A percentile compares a stretch with the other conserved stretches of the same genome.
Conservation (phyloP, 2,797 vertebrate species). For the Sebastes baramenuke region DNA sequence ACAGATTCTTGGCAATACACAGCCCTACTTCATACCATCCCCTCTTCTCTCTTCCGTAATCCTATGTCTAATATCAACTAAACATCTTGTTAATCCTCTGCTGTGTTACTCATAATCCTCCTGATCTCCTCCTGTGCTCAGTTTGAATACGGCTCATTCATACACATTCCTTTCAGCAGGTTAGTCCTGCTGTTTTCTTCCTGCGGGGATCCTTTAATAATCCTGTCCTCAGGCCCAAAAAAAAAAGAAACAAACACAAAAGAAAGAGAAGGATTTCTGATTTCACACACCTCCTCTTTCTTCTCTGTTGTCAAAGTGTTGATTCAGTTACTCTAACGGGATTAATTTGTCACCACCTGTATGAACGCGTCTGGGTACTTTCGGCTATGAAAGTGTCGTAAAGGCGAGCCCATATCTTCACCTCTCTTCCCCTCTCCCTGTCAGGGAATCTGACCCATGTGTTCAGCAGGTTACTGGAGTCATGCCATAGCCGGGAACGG, state of each 20-base stretch:
- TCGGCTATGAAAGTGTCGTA: background rate
- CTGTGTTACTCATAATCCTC: constrained; percentile 35
- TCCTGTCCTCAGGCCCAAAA: constrained; percentile 1
- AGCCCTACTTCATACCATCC: too few relatives aligned
- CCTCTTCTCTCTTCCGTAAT: constrained; percentile 16
- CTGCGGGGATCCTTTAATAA: constrained; percentile 28
- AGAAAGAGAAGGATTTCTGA: background rate
- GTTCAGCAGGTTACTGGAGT: constrained; percentile 62
- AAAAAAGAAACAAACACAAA: background rate
- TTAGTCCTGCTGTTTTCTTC: constrained; percentile 25
- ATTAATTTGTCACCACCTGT: constrained; percentile 11
- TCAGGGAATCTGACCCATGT: constrained; percentile 46
- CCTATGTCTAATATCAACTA: constrained; percentile 26
- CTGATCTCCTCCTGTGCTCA: constrained; percentile 1
- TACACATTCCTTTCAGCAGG: background rate
- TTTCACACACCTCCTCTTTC: background rate
- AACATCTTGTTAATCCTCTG: constrained; percentile 2
- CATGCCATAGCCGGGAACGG: constrained; percentile 25
- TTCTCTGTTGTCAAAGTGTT: background rate
- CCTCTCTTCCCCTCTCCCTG: background rate
- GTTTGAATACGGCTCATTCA: constrained; percentile 22
- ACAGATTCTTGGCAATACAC: too few relatives aligned
- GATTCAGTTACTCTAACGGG: constrained; percentile 5
- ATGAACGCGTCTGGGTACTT: background rate
- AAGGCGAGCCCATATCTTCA: constrained; percentile 28